These are phyloP conservation scores for Emydoidea blandingii DNA, from an alignment of 2,797 vertebrate species.

Conservation along the genomic window DNA sequence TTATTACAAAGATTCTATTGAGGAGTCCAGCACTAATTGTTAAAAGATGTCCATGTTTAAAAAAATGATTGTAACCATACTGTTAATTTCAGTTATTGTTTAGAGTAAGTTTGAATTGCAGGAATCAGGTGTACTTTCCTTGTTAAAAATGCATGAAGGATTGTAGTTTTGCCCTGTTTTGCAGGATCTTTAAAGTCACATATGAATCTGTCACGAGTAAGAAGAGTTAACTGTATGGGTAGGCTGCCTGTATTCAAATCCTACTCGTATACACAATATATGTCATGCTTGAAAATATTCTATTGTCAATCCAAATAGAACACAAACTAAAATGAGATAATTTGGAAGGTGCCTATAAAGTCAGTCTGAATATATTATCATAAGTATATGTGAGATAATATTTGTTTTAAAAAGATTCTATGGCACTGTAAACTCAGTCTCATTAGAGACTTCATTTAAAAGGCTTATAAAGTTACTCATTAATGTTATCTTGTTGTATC, in stretches of 20 bases:
- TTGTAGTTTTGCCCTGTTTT: slow-evolving; percentile 34
- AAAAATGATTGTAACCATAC: slow-evolving; percentile 40
- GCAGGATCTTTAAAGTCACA: slow-evolving; percentile 49
- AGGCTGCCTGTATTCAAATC: slow-evolving; percentile 55
- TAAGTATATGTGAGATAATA: slow-evolving; percentile 89
- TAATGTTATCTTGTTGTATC: slow-evolving; percentile 92
- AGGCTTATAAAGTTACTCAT: slow-evolving; percentile 92
- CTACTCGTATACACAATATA: slow-evolving; percentile 71
- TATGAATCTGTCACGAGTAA: slow-evolving; percentile 53
- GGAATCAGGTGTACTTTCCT: slow-evolving; percentile 23
- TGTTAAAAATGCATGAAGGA: slow-evolving; percentile 23
- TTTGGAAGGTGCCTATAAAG: slow-evolving; percentile 88
- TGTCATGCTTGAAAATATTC: slow-evolving; percentile 75
- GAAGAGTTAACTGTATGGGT: slow-evolving; percentile 77
- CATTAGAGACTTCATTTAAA: slow-evolving; percentile 91
- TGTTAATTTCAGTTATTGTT: slow-evolving; percentile 56
- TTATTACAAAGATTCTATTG: slow-evolving; percentile 38
- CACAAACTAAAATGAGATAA: slow-evolving; percentile 85
- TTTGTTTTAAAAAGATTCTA: slow-evolving; percentile 91
- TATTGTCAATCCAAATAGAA: slow-evolving; percentile 81
- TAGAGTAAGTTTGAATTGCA: slow-evolving; percentile 41
- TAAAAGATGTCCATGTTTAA: slow-evolving; percentile 48
- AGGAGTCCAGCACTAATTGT: slow-evolving; percentile 37
- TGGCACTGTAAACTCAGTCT: slow-evolving; percentile 90
- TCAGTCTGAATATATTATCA: slow-evolving; percentile 88